These are phyloP conservation scores for Drosophila eohydei DNA, from an alignment of 2,888 invertebrate species.

Conservation along the genomic window DNA sequence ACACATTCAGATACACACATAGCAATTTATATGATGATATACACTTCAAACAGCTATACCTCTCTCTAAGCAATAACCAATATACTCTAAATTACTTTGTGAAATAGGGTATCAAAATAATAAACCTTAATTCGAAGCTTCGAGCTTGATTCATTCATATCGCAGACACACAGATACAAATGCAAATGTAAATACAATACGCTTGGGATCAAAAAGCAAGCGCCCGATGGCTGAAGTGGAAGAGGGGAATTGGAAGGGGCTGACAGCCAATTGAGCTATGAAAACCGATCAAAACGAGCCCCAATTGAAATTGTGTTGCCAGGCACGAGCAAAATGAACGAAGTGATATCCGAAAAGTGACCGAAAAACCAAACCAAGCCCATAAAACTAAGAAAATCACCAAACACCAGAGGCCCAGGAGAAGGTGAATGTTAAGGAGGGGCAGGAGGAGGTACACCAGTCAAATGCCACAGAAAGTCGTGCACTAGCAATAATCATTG, in stretches of 20 bases:
- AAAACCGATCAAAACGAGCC: conserved; percentile 68
- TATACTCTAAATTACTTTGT: neutral
- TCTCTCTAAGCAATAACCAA: neutral
- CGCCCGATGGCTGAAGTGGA: neutral
- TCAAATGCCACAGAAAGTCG: conserved; percentile 75
- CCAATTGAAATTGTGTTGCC: conserved; percentile 74
- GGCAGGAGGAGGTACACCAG: conserved; percentile 26
- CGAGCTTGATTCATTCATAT: conserved; percentile 75
- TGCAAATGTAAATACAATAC: conserved; percentile 39
- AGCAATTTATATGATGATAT: too few relatives aligned
- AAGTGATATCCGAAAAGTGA: conserved; percentile 50
- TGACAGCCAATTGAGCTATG: conserved; percentile 68
- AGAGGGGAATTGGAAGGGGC: neutral
- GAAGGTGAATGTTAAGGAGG: conserved; percentile 21
- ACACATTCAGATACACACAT: neutral
- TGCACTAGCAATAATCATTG: conserved; percentile 73
- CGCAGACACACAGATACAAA: conserved; percentile 22
- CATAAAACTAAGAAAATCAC: conserved; percentile 53
- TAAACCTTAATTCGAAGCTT: conserved; percentile 76
- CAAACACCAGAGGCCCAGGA: conserved; percentile 43
- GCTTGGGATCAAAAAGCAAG: conserved; percentile 36
- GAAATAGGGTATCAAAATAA: conserved; percentile 55
- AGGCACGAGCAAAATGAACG: conserved; percentile 62
- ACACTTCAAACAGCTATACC: too few relatives aligned
- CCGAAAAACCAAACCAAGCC: conserved; percentile 55